A percentile compares a stretch with the other conserved stretches of the same genome.
phyloP scores from a whole-genome alignment of 2,888 invertebrate genomes.

The Crocallis elinguaria region DNA sequence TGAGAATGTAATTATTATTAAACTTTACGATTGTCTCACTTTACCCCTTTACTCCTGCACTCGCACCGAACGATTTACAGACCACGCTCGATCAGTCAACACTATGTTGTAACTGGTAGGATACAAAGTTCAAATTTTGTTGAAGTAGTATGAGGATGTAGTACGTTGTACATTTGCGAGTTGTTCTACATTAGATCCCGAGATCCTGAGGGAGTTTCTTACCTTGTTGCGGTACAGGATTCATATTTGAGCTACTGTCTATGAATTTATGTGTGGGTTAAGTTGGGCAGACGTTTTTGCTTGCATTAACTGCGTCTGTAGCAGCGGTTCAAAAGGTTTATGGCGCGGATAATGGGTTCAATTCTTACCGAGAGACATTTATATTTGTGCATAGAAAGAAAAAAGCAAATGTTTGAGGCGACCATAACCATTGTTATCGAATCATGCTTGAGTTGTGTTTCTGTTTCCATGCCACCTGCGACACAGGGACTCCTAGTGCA shows the following conservation, averaged over 20 bases:
- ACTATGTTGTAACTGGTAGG: conserved; percentile 33
- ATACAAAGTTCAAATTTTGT: conserved; percentile 48
- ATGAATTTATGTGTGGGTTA: conserved; percentile 65
- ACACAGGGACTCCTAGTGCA: too few relatives aligned
- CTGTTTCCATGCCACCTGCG: too few relatives aligned
- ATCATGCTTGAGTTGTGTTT: too few relatives aligned
- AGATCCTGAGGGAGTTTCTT: conserved; percentile 83
- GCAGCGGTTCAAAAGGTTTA: too few relatives aligned
- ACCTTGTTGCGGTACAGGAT: conserved; percentile 79
- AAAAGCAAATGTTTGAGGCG: too few relatives aligned
- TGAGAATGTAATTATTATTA: conserved; percentile 85
- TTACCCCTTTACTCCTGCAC: conserved; percentile 73
- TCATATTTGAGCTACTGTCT: conserved; percentile 79
- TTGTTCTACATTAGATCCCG: conserved; percentile 62
- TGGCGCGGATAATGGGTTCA: too few relatives aligned
- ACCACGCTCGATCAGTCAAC: conserved; percentile 38
- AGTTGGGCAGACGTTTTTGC: conserved; percentile 28
- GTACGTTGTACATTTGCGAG: conserved; percentile 42
- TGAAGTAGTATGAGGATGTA: conserved; percentile 29
- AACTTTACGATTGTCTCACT: conserved; percentile 85
- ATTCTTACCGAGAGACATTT: too few relatives aligned
- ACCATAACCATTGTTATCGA: too few relatives aligned
- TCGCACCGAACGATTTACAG: conserved; percentile 48
- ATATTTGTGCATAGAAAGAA: too few relatives aligned
- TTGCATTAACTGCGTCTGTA: too few relatives aligned